These are phyloP conservation scores for Campoletis raptor DNA, from an alignment of 2,888 invertebrate species.

Conservation along the genomic window DNA sequence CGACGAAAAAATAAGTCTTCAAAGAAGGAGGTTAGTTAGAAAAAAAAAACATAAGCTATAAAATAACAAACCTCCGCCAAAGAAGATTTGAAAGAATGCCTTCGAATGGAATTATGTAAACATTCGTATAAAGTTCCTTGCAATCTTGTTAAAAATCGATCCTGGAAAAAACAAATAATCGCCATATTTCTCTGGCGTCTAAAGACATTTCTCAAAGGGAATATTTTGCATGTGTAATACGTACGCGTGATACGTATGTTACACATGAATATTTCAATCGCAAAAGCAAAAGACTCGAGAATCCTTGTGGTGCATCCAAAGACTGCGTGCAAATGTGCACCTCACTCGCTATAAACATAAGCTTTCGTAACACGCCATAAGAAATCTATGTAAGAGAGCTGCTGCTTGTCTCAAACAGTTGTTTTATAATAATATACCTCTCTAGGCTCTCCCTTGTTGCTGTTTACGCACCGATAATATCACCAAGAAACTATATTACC, in stretches of 20 bases:
- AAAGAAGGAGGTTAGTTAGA: too few relatives aligned
- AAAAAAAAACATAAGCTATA: too few relatives aligned
- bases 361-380: conserved; percentile 38
- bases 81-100: too few relatives aligned
- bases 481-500: conserved; percentile 65
- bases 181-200: conserved; percentile 21
- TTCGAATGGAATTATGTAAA: too few relatives aligned
- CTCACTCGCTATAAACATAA: conserved; percentile 35
- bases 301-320: conserved; percentile 42
- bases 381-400: conserved; percentile 49
- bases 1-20: too few relatives aligned
- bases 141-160: neutral
- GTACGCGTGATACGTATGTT: conserved; percentile 37
- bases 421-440: conserved; percentile 49
- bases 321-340: conserved; percentile 44
- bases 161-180: neutral
- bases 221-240: conserved; percentile 18
- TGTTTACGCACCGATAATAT: conserved; percentile 67
- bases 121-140: neutral
- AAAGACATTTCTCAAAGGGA: conserved; percentile 43
- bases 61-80: too few relatives aligned
- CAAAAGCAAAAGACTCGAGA: conserved; percentile 42
- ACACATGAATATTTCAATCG: conserved; percentile 65
- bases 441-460: conserved; percentile 33
- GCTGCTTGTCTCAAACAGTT: conserved; percentile 52